Evolutionary conservation across 2,797 vertebrate species (phyloP).

Genomic region (Argya squamiceps): DNA sequence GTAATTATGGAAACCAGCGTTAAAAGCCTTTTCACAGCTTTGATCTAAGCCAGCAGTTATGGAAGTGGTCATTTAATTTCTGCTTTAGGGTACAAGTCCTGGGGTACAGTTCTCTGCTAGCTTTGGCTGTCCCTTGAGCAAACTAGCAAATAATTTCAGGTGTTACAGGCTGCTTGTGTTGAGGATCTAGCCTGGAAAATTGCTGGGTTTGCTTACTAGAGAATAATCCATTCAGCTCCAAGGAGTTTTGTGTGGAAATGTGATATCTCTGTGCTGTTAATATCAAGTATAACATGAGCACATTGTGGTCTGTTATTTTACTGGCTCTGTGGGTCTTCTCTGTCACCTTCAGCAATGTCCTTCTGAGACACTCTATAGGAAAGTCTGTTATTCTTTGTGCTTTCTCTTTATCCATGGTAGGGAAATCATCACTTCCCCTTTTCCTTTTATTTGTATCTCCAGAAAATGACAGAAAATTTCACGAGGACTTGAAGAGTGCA

Average conservation of each 20-base stretch:
- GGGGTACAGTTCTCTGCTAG: neutral
- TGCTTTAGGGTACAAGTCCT: neutral
- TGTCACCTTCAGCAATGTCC: neutral
- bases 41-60: neutral
- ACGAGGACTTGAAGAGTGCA: neutral
- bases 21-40: neutral
- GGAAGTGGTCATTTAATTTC: neutral
- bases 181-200: neutral
- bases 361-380: neutral
- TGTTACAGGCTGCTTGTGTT: fast-evolving
- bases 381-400: neutral
- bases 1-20: neutral
- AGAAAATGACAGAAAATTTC: neutral
- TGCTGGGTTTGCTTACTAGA: neutral
- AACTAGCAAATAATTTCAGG: neutral
- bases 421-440: neutral
- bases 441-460: neutral
- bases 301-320: neutral
- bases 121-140: neutral
- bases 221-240: neutral
- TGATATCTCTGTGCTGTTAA: neutral
- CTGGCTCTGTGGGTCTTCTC: neutral
- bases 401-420: neutral
- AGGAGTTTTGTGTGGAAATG: neutral
- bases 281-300: neutral